phyloP scores from a whole-genome alignment of 1,140 invertebrate genomes.

The Leguminivora glycinivorella region DNA sequence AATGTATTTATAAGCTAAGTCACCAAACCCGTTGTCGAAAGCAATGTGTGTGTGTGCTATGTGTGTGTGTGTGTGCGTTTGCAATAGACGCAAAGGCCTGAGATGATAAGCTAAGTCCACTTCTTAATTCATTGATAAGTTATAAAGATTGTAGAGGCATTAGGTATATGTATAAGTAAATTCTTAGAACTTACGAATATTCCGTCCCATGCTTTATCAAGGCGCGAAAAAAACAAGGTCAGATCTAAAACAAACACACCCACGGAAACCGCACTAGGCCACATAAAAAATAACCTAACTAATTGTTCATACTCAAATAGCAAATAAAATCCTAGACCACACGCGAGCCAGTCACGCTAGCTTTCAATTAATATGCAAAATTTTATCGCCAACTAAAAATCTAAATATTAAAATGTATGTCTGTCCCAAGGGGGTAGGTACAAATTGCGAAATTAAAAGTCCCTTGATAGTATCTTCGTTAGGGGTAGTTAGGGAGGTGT shows the following conservation, averaged over 20 bases:
- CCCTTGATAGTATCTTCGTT: conserved; percentile 51
- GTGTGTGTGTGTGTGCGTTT: no score
- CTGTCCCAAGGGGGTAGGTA: conserved; percentile 37
- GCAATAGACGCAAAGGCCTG: no score
- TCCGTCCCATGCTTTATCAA: not conserved
- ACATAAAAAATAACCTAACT: conserved; percentile 1
- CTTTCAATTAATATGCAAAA: conserved; percentile 26
- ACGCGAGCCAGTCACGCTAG: conserved; percentile 17
- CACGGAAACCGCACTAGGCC: not conserved
- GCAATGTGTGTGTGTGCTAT: no score
- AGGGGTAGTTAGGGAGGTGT: conserved; percentile 25
- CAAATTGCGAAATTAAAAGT: conserved; percentile 68
- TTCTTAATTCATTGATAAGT: no score
- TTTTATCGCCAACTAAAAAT: conserved; percentile 47
- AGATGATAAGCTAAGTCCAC: no score
- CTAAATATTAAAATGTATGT: conserved; percentile 44
- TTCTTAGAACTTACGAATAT: no score
- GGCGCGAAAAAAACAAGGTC: no score
- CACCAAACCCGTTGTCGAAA: no score
- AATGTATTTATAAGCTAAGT: no score
- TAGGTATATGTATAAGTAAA: no score
- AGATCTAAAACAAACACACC: not conserved
- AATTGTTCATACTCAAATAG: conserved; percentile 3
- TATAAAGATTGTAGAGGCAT: no score
- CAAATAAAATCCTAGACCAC: conserved; percentile 8